Conservation (phyloP, 1,140 invertebrate genomes). For the Drosophila melanogaster region DNA sequence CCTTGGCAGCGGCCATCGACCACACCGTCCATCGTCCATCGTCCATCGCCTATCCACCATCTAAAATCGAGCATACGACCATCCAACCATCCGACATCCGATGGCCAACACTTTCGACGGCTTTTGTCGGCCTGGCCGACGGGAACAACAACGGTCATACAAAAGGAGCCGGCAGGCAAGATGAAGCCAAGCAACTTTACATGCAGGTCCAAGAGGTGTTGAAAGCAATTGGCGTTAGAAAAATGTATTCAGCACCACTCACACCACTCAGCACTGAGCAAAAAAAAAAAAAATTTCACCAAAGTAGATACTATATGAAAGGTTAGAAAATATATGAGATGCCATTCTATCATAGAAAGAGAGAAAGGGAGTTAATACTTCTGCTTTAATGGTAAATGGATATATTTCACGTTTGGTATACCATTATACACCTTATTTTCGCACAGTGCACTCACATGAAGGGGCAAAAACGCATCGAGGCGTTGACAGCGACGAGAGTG, state of each 20-base stretch:
- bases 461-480: constrained; percentile 57
- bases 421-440: neutral
- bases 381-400: too few relatives aligned
- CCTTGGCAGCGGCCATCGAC: constrained; percentile 33
- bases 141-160: constrained; percentile 21
- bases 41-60: constrained; percentile 21
- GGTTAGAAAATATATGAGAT: neutral
- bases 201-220: constrained; percentile 63
- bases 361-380: too few relatives aligned
- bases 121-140: constrained; percentile 42
- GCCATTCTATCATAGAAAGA: too few relatives aligned
- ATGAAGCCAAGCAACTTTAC: constrained; percentile 52
- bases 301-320: neutral
- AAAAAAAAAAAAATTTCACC: neutral
- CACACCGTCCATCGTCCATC: constrained; percentile 10
- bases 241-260: constrained; percentile 50
- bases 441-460: constrained; percentile 14
- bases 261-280: constrained; percentile 7
- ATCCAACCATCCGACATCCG: constrained; percentile 9
- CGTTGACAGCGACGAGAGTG: constrained; percentile 41
- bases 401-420: too few relatives aligned
- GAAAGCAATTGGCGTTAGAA: constrained; percentile 77
- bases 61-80: constrained; percentile 12
- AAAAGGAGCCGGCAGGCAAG: constrained; percentile 48
- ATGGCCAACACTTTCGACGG: constrained; percentile 49